A percentile compares a stretch with the other conserved stretches of the same genome.
These are phyloP conservation scores for Propithecus perrieri DNA, from an alignment of 2,797 vertebrate genomes.

Conservation along the genomic window DNA sequence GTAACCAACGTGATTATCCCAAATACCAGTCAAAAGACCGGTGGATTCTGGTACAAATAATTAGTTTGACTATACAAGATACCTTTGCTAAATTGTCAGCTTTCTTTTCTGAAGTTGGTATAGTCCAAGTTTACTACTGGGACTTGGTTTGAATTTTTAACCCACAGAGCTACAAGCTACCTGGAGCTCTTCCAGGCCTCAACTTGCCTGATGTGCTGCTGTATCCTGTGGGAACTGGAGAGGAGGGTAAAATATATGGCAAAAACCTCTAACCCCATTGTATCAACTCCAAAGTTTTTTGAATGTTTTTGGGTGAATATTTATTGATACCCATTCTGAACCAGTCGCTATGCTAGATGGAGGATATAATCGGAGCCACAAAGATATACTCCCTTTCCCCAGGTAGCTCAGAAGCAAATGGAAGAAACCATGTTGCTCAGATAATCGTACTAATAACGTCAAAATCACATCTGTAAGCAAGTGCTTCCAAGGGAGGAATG, in stretches of 20 bases:
- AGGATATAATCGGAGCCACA: not conserved
- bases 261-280: not conserved
- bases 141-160: slow-evolving; percentile 7
- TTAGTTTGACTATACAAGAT: not conserved
- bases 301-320: not conserved
- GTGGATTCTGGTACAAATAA: not conserved
- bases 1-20: not conserved
- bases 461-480: not conserved
- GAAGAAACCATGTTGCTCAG: not conserved
- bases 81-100: not conserved
- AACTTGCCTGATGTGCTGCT: not conserved
- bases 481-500: not conserved
- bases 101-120: not conserved
- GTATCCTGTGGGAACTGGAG: not conserved
- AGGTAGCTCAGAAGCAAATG: not conserved
- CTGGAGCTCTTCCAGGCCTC: not conserved
- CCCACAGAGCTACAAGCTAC: not conserved
- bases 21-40: not conserved
- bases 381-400: not conserved
- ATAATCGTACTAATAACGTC: not conserved
- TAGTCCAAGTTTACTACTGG: not conserved
- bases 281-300: not conserved
- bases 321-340: not conserved
- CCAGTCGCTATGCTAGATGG: not conserved
- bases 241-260: not conserved